These are phyloP conservation scores for Desmophyllum pertusum DNA, from an alignment of 92 coral and sea anemone species.

Conservation along the genomic window DNA sequence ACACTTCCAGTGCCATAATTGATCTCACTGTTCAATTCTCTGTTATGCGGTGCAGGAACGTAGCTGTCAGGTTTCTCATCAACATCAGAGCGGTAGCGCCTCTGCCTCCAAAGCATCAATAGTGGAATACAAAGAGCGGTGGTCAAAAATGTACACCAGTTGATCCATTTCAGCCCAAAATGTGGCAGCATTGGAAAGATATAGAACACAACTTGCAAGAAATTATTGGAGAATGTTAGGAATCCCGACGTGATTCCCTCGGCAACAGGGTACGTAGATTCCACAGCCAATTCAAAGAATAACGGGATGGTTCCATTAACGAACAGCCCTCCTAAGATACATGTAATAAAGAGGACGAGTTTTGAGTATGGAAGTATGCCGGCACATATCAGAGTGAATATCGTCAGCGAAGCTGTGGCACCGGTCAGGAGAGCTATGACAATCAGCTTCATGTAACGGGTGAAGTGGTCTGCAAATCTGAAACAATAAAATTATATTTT, in stretches of 20 bases:
- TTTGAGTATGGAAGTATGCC: slow-evolving; percentile 67
- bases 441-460: slow-evolving; percentile 84
- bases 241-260: slow-evolving; percentile 94
- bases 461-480: slow-evolving; percentile 94
- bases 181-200: slow-evolving; percentile 85
- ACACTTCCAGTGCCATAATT: slow-evolving; percentile 13
- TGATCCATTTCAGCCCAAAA: slow-evolving; percentile 89
- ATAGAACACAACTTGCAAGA: slow-evolving; percentile 86
- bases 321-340: slow-evolving; percentile 85
- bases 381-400: slow-evolving; percentile 81
- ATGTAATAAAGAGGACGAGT: slow-evolving; percentile 69
- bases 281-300: slow-evolving; percentile 91
- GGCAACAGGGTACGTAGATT: slow-evolving; percentile 91
- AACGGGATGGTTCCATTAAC: slow-evolving; percentile 93
- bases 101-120: slow-evolving; percentile 72
- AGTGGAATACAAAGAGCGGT: slow-evolving; percentile 69
- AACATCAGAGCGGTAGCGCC: slow-evolving; percentile 79
- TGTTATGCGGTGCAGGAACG: slow-evolving; percentile 49
- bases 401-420: slow-evolving; percentile 70
- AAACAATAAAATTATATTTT: slow-evolving; percentile 7
- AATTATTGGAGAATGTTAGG: slow-evolving; percentile 87
- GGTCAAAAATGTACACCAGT: slow-evolving; percentile 81
- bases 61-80: slow-evolving; percentile 64
- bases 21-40: slow-evolving; percentile 33
- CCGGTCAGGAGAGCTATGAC: slow-evolving; percentile 74